Conservation (phyloP, 2,888 invertebrate genomes). For the Rugalucina vietnamica region DNA sequence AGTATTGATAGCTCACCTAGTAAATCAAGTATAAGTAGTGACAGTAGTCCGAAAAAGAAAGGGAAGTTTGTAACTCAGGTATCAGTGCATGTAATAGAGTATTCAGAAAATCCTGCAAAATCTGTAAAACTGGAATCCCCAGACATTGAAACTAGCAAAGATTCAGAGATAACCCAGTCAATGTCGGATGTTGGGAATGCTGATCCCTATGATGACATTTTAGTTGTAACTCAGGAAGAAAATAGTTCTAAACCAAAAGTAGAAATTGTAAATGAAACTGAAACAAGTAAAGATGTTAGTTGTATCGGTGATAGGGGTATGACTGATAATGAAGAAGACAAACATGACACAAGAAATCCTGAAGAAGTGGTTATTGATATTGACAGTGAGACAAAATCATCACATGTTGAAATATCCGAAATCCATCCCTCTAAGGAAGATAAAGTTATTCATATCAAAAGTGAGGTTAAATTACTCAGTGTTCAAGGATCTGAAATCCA, state of each 20-base stretch:
- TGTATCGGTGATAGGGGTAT: neutral
- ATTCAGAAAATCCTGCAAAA: neutral
- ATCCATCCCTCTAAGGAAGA: neutral
- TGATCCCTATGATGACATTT: neutral
- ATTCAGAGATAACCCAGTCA: neutral
- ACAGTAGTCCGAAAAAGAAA: neutral
- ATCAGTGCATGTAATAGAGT: neutral
- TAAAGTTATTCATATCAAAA: neutral
- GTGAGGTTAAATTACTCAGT: neutral
- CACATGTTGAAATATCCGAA: neutral
- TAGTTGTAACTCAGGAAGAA: neutral
- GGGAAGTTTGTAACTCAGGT: neutral
- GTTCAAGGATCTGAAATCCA: neutral
- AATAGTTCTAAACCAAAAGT: conserved; percentile 13
- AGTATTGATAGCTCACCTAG: conserved; percentile 5
- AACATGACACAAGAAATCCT: neutral
- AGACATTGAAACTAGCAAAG: neutral
- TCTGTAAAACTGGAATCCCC: neutral
- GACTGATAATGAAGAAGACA: neutral
- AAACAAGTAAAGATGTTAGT: neutral
- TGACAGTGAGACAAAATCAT: neutral
- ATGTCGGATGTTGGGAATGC: neutral
- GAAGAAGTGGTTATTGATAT: neutral
- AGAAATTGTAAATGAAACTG: neutral
- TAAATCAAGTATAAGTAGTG: neutral